Evolutionary conservation across 2,797 vertebrate genomes (phyloP).

Genomic region (Eleutherodactylus coqui): DNA sequence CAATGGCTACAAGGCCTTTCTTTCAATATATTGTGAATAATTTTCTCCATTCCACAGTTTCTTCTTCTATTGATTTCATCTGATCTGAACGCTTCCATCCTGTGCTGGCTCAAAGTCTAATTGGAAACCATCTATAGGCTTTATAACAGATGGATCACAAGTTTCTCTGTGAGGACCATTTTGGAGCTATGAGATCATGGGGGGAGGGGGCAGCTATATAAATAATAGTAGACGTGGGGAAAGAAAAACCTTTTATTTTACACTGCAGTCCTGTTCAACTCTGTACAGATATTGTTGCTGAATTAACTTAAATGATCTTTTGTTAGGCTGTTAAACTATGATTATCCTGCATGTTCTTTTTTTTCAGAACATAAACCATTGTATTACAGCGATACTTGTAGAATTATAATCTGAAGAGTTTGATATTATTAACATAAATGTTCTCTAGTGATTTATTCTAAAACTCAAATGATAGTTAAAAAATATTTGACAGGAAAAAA

Average conservation of each 20-base stretch:
- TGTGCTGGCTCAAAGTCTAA: neutral
- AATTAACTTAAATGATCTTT: constrained; percentile 8
- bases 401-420: neutral
- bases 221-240: neutral
- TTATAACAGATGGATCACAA: neutral
- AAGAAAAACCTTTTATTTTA: neutral
- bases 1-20: constrained; percentile 41
- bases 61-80: constrained; percentile 28
- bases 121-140: neutral
- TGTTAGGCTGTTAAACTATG: neutral
- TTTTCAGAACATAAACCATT: neutral
- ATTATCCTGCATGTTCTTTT: neutral
- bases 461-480: neutral
- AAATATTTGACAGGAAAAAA: neutral
- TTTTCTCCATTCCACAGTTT: neutral
- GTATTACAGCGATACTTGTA: neutral
- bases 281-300: neutral
- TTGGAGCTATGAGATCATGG: neutral
- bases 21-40: constrained; percentile 24
- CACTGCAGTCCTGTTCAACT: neutral
- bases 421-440: neutral
- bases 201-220: neutral
- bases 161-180: neutral
- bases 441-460: neutral
- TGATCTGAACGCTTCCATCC: constrained; percentile 6